Base-by-base conservation (phyloP, 53 echinoderm and acorn worm genomes). In the Echinarachnius parma region DNA sequence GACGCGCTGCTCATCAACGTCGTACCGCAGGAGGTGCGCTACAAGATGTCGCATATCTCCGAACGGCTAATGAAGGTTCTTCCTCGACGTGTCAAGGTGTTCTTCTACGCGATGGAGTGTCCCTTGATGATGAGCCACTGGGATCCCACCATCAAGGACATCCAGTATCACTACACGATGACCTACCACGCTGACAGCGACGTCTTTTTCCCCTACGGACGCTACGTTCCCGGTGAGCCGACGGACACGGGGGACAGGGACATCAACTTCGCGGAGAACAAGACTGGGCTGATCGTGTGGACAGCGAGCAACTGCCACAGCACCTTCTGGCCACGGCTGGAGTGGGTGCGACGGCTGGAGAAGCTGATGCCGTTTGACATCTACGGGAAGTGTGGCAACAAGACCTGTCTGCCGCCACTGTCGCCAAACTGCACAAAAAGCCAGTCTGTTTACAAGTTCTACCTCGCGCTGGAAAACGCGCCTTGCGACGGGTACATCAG, bases 301-400 rank as follows among this genome's bases (percentile, higher is more conserved):
- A 91, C 86, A 76, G 91, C 91, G 39, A 91, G 91, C 46, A 91
- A 91, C 45, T 91, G 91, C 59, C 28, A 80, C 28, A 83, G 86
- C 31, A 91, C 91, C 11, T 90, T 90, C 78, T 90, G 90, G 90
- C 90, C 90, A 0, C 82, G 90, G 2, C 21, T 58, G 22, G 86
- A 91, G 31, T 91, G 86, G 61, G 91, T 91, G 3, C 62, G 53
- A 13, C 80, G 80, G 42, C 66, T 91, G 19, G 56, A 77, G 30
- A 69, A 80, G 13, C 77, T 77, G 58, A 19, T 91, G 37, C 77
- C 74, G 0, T 75, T 91, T 19, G 91, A 91, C 64, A 86, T 75
- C 19, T 91, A 81, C 9, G 89, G 89, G 0, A 69, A 57, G 20
- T 89, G 89, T 31, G 89, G 89, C 9, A 80, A 61, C 42, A 26